Evolutionary conservation across 2,797 vertebrate genomes (phyloP).

Genomic region (Synanceia verrucosa): DNA sequence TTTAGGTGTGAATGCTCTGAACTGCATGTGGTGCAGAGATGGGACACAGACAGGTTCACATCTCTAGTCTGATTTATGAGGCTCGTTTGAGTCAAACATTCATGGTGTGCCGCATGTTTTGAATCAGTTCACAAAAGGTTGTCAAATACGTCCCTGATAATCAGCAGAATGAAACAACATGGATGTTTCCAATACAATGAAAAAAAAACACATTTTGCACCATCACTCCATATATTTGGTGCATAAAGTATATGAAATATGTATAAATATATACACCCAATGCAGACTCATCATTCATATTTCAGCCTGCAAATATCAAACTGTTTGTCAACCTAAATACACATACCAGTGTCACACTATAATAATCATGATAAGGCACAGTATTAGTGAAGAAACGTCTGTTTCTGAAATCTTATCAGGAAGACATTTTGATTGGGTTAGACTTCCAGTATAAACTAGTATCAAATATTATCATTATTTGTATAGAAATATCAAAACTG

Average conservation of each 20-base stretch:
- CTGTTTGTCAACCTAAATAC: not conserved
- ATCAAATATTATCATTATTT: no score
- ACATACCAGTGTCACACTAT: not conserved
- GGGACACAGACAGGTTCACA: no score
- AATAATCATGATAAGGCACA: slow-evolving; percentile 9
- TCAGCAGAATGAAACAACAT: not conserved
- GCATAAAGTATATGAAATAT: not conserved
- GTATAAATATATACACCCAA: not conserved
- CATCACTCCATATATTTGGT: not conserved
- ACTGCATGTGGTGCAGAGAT: not conserved
- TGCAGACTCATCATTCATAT: not conserved
- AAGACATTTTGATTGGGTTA: not conserved
- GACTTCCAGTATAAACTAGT: not conserved
- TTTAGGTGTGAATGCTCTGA: not conserved
- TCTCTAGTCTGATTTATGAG: not conserved
- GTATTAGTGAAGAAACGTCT: not conserved
- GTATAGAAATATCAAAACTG: not conserved
- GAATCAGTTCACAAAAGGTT: not conserved
- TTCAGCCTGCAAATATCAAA: not conserved
- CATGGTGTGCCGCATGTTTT: not conserved
- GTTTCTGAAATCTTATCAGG: not conserved
- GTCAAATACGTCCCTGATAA: not conserved
- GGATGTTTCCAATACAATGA: not conserved
- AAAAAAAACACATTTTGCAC: not conserved
- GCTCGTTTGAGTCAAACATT: not conserved